These are phyloP conservation scores for Acanthococcus lagerstroemiae DNA, from an alignment of 2,888 invertebrate genomes.

Conservation along the genomic window DNA sequence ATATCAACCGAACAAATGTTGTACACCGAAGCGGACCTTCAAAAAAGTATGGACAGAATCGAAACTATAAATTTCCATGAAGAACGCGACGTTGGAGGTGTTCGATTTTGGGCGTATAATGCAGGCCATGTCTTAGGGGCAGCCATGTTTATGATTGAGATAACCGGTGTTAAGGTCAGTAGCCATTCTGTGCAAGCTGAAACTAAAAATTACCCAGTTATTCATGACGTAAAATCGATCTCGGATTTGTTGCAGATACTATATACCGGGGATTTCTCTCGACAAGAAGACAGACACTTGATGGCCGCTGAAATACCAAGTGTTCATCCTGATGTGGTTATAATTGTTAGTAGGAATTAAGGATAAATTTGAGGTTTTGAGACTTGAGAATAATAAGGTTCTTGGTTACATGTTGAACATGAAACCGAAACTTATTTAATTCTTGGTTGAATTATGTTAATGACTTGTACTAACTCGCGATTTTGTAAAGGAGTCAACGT, in stretches of 20 bases:
- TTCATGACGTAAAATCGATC: background rate
- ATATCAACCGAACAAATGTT: slow-evolving; percentile 94
- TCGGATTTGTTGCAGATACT: slow-evolving; percentile 54
- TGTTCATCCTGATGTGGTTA: slow-evolving; percentile 90
- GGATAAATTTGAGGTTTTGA: too few species aligned
- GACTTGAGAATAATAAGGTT: too few species aligned
- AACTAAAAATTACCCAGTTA: background rate
- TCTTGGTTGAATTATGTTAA: background rate
- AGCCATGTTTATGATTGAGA: slow-evolving; percentile 99
- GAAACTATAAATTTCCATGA: slow-evolving; percentile 97
- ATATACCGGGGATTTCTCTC: slow-evolving; percentile 96
- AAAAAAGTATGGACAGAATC: slow-evolving; percentile 96
- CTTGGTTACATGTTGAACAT: too few species aligned
- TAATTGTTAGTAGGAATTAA: slow-evolving; percentile 55
- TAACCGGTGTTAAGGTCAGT: slow-evolving; percentile 83
- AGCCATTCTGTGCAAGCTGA: background rate
- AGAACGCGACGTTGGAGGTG: slow-evolving; percentile 92
- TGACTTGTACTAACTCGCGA: slow-evolving; percentile 33
- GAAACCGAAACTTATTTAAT: too few species aligned
- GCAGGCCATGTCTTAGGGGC: slow-evolving; percentile 98
- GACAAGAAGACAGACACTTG: slow-evolving; percentile 96
- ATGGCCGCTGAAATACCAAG: slow-evolving; percentile 99
- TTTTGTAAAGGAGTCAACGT: slow-evolving; percentile 84
- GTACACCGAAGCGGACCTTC: slow-evolving; percentile 93
- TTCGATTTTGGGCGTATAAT: slow-evolving; percentile 97